These are phyloP conservation scores for Scrobipalpa costella DNA, from an alignment of 2,888 invertebrate species.

Conservation along the genomic window DNA sequence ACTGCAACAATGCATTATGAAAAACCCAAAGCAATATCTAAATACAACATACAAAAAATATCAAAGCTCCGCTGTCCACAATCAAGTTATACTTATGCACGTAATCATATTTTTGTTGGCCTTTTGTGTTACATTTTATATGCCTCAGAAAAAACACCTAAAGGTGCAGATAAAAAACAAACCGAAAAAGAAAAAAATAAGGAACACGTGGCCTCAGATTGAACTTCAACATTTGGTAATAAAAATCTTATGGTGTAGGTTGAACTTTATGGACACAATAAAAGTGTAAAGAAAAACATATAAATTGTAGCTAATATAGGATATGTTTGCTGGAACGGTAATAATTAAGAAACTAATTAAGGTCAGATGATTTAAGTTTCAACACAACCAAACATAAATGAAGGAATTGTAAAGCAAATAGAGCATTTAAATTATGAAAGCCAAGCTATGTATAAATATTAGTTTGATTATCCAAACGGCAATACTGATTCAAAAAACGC, in stretches of 20 bases:
- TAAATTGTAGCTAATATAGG: constrained; percentile 11
- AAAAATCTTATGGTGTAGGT: constrained; percentile 35
- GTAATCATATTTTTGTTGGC: constrained; percentile 32
- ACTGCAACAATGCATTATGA: not conserved
- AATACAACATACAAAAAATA: constrained; percentile 26
- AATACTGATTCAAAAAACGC: constrained; percentile 16
- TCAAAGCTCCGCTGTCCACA: constrained; percentile 27
- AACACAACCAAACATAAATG: not conserved
- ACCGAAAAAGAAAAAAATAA: constrained; percentile 44
- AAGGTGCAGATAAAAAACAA: constrained; percentile 44
- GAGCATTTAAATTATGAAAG: no score
- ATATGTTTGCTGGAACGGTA: not conserved
- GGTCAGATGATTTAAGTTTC: not conserved
- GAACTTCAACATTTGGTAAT: constrained; percentile 31
- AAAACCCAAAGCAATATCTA: not conserved
- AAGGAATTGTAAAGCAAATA: no score
- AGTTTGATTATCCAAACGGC: not conserved
- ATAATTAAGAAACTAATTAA: not conserved
- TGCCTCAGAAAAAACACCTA: constrained; percentile 48
- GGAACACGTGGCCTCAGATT: constrained; percentile 55
- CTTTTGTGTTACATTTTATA: constrained; percentile 51
- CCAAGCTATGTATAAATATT: no score
- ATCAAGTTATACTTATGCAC: constrained; percentile 24
- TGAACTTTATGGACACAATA: constrained; percentile 26
- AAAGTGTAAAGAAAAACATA: constrained; percentile 18